Evolutionary conservation across 2,113 vertebrate genomes (phyloP).

Genomic region (Enhydra lutris): DNA sequence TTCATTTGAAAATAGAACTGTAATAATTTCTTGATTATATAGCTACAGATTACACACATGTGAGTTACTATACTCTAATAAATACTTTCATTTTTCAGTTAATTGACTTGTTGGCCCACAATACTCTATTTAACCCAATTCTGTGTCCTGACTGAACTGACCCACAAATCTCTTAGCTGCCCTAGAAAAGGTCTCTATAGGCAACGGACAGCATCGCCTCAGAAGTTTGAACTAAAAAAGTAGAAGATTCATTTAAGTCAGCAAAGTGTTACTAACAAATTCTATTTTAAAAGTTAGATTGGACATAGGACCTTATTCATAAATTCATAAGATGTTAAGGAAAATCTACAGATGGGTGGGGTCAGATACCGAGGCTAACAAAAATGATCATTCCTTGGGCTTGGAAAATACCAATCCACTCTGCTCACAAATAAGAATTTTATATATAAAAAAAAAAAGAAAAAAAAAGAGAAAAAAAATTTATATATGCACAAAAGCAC

Average conservation of each 20-base stretch:
- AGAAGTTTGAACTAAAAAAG: neutral
- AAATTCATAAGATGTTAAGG: neutral
- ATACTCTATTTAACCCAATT: neutral
- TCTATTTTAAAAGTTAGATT: neutral
- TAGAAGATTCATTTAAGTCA: neutral
- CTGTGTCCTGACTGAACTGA: neutral
- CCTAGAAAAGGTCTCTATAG: neutral
- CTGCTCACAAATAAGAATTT: neutral
- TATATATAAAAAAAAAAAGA: neutral
- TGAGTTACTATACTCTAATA: neutral
- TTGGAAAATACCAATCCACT: neutral
- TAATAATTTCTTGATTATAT: neutral
- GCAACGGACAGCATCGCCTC: neutral
- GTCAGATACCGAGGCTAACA: neutral
- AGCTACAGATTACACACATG: neutral
- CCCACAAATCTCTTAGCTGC: neutral
- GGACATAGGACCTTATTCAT: neutral
- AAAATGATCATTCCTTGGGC: neutral
- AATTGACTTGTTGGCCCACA: neutral
- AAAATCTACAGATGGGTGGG: neutral
- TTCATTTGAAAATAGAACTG: constrained; percentile 13
- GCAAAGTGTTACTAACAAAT: neutral
- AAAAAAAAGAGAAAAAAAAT: neutral
- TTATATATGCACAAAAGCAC: neutral
- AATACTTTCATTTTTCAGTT: neutral